Evolutionary conservation across 2,888 invertebrate species (phyloP).

Genomic region (Tyria jacobaeae): DNA sequence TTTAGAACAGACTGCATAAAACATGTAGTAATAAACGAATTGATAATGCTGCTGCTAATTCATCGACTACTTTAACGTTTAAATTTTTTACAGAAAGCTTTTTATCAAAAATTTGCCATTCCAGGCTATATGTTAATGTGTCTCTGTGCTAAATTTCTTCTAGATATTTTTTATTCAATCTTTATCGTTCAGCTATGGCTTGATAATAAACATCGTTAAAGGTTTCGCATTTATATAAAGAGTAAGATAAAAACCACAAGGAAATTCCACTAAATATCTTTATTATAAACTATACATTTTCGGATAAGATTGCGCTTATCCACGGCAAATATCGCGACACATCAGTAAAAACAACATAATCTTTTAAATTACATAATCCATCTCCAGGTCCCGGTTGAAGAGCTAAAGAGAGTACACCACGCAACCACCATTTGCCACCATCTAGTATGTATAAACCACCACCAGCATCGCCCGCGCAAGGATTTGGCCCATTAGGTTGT

Average conservation of each 20-base stretch:
- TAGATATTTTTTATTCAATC: too few relatives aligned
- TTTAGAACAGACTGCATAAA: too few relatives aligned
- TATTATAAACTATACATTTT: not conserved
- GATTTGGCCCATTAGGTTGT: not conserved
- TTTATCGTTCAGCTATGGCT: too few relatives aligned
- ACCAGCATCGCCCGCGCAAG: constrained; percentile 13
- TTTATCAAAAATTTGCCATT: too few relatives aligned
- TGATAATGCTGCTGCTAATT: too few relatives aligned
- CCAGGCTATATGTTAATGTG: too few relatives aligned
- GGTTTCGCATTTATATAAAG: too few relatives aligned
- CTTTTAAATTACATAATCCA: constrained; percentile 9
- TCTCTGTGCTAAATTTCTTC: too few relatives aligned
- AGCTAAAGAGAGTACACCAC: constrained; percentile 10
- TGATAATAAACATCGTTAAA: too few relatives aligned
- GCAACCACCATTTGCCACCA: constrained; percentile 6
- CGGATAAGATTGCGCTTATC: not conserved
- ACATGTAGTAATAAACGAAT: too few relatives aligned
- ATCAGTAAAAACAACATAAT: constrained; percentile 15
- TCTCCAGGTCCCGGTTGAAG: not conserved
- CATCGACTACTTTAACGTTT: too few relatives aligned
- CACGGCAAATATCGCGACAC: constrained; percentile 8
- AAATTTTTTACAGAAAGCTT: too few relatives aligned
- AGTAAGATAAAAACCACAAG: not conserved
- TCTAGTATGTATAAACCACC: constrained; percentile 7
- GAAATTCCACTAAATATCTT: not conserved